Conservation (phyloP, 1,140 invertebrate species). For the Whitmania pigra region DNA sequence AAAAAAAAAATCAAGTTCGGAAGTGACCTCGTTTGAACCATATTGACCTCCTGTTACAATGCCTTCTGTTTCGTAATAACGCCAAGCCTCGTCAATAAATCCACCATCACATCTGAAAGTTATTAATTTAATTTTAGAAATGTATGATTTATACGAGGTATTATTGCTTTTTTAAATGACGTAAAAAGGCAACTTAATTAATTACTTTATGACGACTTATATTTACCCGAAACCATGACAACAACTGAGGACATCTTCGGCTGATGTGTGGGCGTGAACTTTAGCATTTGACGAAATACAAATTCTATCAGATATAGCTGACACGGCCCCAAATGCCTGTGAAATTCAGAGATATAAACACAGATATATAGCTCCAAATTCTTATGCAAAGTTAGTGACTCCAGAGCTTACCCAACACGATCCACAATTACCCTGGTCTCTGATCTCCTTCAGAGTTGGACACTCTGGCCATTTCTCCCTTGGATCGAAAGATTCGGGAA, state of each 20-base stretch:
- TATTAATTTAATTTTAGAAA: too few species aligned
- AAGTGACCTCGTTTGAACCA: slow-evolving; percentile 47
- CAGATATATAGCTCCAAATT: neutral
- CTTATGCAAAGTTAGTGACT: too few species aligned
- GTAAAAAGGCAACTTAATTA: too few species aligned
- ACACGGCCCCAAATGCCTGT: slow-evolving; percentile 77
- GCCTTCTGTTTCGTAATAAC: slow-evolving; percentile 50
- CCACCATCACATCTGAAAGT: slow-evolving; percentile 49
- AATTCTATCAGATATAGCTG: slow-evolving; percentile 77
- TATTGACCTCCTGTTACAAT: slow-evolving; percentile 66
- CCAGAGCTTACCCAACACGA: slow-evolving; percentile 44
- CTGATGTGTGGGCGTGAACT: slow-evolving; percentile 61
- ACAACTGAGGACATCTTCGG: slow-evolving; percentile 74
- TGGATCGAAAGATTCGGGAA: slow-evolving; percentile 68
- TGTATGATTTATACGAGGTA: too few species aligned
- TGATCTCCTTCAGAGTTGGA: slow-evolving; percentile 51
- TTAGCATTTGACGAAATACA: slow-evolving; percentile 70
- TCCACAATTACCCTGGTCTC: slow-evolving; percentile 47
- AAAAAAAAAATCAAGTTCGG: too few species aligned
- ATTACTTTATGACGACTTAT: slow-evolving; percentile 9
- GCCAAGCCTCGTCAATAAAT: slow-evolving; percentile 63
- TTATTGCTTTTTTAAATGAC: too few species aligned
- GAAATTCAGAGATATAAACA: slow-evolving; percentile 2
- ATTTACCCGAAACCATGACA: slow-evolving; percentile 72
- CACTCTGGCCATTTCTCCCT: slow-evolving; percentile 69